Conservation (phyloP, 2,797 vertebrate species). For the Novumbra hubbsi region DNA sequence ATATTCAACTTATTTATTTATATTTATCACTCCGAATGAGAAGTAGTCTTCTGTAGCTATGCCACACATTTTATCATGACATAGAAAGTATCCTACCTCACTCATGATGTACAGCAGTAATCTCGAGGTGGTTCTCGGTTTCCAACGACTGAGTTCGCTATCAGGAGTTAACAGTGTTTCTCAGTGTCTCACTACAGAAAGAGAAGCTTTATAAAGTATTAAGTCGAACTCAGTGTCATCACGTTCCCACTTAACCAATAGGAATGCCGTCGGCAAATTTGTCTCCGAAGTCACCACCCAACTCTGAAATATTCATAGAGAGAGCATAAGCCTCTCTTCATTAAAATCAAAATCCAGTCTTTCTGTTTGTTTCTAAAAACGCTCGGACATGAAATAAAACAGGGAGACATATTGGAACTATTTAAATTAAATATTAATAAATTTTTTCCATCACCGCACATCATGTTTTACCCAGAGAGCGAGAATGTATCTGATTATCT, state of each 20-base stretch:
- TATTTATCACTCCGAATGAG: background rate
- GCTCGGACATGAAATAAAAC: slow-evolving; percentile 23
- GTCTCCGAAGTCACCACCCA: slow-evolving; percentile 70
- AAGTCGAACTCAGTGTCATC: slow-evolving; percentile 66
- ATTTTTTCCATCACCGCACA: slow-evolving; percentile 8
- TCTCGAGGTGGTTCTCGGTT: slow-evolving; percentile 48
- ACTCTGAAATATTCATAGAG: slow-evolving; percentile 62
- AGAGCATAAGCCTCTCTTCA: slow-evolving; percentile 56
- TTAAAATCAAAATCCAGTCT: slow-evolving; percentile 43
- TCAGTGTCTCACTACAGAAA: slow-evolving; percentile 57
- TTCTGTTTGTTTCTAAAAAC: slow-evolving; percentile 29
- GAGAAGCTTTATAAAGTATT: slow-evolving; percentile 77
- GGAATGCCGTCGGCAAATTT: slow-evolving; percentile 67
- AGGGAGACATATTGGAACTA: slow-evolving; percentile 28
- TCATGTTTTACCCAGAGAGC: background rate
- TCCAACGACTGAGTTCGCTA: slow-evolving; percentile 47
- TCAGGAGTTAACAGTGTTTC: slow-evolving; percentile 56
- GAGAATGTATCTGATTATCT: background rate
- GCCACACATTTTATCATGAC: slow-evolving; percentile 9
- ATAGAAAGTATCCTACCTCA: slow-evolving; percentile 69
- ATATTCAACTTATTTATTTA: too few relatives aligned
- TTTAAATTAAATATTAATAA: background rate
- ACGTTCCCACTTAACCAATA: slow-evolving; percentile 74
- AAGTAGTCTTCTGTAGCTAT: background rate
- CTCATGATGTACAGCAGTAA: slow-evolving; percentile 69